phyloP scores from a whole-genome alignment of 92 coral and sea anemone genomes.

The Actinernus sp. region DNA sequence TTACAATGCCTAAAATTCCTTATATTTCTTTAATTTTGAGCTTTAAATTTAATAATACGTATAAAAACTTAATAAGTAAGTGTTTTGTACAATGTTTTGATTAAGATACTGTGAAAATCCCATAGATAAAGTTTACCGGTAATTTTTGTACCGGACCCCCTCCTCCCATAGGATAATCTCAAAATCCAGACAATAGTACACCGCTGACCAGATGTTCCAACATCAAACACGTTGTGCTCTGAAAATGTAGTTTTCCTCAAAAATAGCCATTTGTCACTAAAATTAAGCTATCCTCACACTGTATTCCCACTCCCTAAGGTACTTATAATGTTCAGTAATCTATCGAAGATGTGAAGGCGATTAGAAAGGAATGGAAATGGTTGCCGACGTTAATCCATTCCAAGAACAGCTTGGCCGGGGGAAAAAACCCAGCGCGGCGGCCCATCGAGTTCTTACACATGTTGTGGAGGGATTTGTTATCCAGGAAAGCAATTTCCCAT shows the following conservation, averaged over 20 bases:
- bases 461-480: conserved; percentile 95
- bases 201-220: background rate
- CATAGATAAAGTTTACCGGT: too few relatives aligned
- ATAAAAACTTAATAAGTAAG: too few relatives aligned
- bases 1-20: too few relatives aligned
- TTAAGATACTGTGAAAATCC: too few relatives aligned
- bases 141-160: too few relatives aligned
- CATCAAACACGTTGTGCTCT: too few relatives aligned
- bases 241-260: too few relatives aligned
- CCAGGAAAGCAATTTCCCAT: conserved; percentile 98
- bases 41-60: too few relatives aligned
- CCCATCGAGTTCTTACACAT: conserved; percentile 89
- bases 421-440: conserved; percentile 71
- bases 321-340: background rate
- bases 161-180: too few relatives aligned
- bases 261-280: background rate
- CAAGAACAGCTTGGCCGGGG: conserved; percentile 65
- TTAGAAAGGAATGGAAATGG: conserved; percentile 84
- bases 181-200: background rate
- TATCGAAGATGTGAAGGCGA: conserved; percentile 3
- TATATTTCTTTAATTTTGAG: too few relatives aligned
- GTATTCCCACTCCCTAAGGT: background rate
- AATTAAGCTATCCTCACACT: background rate
- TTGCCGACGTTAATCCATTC: conserved; percentile 56
- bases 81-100: too few relatives aligned